Conservation (phyloP, 2,888 invertebrate species). For the Adelognathus sp. region DNA sequence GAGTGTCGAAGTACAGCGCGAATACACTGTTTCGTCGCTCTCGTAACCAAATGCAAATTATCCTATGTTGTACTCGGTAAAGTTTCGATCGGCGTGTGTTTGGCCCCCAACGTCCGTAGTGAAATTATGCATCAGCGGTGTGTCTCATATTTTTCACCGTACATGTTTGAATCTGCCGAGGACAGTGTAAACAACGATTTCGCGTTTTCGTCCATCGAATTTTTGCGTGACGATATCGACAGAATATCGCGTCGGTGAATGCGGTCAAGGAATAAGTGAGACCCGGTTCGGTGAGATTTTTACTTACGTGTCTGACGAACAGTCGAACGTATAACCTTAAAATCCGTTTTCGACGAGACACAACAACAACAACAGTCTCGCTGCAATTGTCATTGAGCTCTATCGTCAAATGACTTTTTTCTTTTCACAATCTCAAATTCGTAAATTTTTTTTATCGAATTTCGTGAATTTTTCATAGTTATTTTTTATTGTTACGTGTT, state of each 20-base stretch:
- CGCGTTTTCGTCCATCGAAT: background rate
- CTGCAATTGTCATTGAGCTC: background rate
- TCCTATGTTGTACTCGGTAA: background rate
- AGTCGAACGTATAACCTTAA: slow-evolving; percentile 28
- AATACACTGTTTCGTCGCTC: background rate
- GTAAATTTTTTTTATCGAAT: background rate
- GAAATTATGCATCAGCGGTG: slow-evolving; percentile 36
- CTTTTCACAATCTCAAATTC: background rate
- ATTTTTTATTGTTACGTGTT: too few species aligned
- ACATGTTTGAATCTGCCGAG: slow-evolving; percentile 45
- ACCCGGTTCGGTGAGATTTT: background rate
- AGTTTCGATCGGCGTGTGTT: slow-evolving; percentile 24
- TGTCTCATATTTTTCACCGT: slow-evolving; percentile 30
- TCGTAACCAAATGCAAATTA: slow-evolving; percentile 3
- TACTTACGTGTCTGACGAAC: background rate
- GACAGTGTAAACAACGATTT: background rate
- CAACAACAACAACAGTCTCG: background rate
- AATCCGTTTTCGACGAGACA: background rate
- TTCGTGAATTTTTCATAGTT: too few species aligned
- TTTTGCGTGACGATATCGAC: background rate
- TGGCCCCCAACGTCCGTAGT: slow-evolving; percentile 6
- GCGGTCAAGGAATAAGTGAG: background rate
- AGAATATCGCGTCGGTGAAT: slow-evolving; percentile 8
- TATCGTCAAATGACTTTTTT: background rate
- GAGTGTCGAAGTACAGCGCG: background rate